Base-by-base conservation (phyloP, 1,140 invertebrate genomes). In the Trissolcus basalis region DNA sequence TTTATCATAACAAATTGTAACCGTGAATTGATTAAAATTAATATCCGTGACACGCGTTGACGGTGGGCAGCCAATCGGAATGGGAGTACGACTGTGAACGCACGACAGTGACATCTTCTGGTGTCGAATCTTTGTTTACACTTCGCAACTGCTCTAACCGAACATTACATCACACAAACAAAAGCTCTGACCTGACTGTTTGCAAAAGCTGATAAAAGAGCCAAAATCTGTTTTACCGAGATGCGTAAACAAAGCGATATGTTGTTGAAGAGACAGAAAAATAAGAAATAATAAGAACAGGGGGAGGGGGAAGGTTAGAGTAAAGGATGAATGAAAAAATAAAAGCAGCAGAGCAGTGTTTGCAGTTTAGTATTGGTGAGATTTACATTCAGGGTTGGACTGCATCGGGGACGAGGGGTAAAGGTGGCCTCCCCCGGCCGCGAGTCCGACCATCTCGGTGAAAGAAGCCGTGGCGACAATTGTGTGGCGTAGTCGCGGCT, bases 341-440 rank as follows among this genome's bases (percentile, higher is more conserved):
- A 8, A 27, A 6, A 27, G 19, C n/a, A n/a, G 33, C 33, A 6
- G 33, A 35, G 33, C 33, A 39, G 3, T 27, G 19, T 27, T 27
- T 27, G 6, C 2, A 27, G 19, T 27, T 27, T 27, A 27, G 19
- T 11, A 48, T 43, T 16, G 35, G 35, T 33, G n/a, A 50, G 27
- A 56, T n/a, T 87, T 81, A 88, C 87, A 70, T 70, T 88, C 87
- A 56, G 86, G 79, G 79, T 86, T 87, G 49, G 86, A 77, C 77
- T 88, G 87, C 85, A 88, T 88, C 50, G 86, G 86, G 84, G 87
- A 86, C 83, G 86, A 88, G 86, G 87, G 87, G 85, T 88, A 88
- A 35, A 88, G 81, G 67, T 88, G 87, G 78, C 82, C 83, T 84
- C 86, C 87, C 86, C 86, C 86, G 85, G 86, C 87, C 86, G 87